Percentiles rank a stretch among this genome's conserved stretches.
Conservation (phyloP, 2,113 vertebrate species). For the Aegithalos caudatus region DNA sequence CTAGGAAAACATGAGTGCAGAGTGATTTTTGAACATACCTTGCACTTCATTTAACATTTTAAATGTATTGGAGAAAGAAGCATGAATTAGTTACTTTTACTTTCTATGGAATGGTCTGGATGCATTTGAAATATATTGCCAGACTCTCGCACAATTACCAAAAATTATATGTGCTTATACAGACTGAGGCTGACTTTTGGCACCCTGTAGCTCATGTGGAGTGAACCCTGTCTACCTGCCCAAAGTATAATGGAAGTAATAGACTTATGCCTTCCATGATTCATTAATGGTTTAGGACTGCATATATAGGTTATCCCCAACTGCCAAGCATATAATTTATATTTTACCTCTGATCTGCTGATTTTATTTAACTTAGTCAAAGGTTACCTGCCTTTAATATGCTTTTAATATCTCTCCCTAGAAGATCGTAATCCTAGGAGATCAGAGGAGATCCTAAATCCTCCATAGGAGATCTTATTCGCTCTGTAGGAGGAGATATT, state of each 20-base stretch:
- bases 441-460: not conserved
- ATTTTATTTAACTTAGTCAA: not conserved
- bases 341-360: not conserved
- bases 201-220: not conserved
- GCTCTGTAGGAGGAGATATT: not conserved
- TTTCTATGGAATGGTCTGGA: not conserved
- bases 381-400: not conserved
- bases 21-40: not conserved
- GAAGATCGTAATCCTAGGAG: not conserved
- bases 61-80: not conserved
- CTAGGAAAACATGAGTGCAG: not conserved
- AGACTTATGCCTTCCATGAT: not conserved
- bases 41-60: not conserved
- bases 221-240: not conserved
- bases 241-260: not conserved
- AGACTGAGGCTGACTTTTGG: not conserved
- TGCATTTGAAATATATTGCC: not conserved
- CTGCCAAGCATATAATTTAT: not conserved
- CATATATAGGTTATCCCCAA: not conserved
- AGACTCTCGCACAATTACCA: not conserved
- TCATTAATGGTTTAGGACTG: not conserved
- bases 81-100: not conserved
- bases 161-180: not conserved
- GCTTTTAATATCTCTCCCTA: not conserved
- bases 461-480: not conserved